phyloP scores from a whole-genome alignment of 2,888 invertebrate genomes.

The Troilus luridus region DNA sequence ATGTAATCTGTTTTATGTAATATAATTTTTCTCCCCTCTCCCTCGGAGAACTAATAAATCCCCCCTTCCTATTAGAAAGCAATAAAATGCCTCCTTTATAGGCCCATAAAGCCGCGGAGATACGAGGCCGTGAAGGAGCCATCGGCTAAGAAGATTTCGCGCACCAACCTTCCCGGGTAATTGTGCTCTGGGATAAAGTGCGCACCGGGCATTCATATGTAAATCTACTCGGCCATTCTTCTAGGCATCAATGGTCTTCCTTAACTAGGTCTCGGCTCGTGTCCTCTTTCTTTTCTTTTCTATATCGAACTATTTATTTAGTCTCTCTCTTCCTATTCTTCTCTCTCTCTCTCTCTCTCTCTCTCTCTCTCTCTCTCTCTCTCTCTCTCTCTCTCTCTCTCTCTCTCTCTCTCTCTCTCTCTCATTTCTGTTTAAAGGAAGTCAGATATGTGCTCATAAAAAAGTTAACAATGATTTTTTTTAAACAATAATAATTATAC shows the following conservation, averaged over 20 bases:
- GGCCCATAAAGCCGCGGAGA: background rate
- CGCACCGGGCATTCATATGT: slow-evolving; percentile 33
- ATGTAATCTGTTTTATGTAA: slow-evolving; percentile 19
- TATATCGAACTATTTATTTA: slow-evolving; percentile 29
- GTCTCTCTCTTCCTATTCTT: background rate
- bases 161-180: slow-evolving; percentile 11
- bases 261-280: slow-evolving; percentile 2
- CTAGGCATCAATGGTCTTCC: slow-evolving; percentile 41
- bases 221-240: slow-evolving; percentile 1
- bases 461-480: too few species aligned
- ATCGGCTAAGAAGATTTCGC: slow-evolving; percentile 36
- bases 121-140: background rate
- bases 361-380: too few species aligned
- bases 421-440: too few species aligned
- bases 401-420: too few species aligned
- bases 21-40: background rate
- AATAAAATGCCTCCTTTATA: slow-evolving; percentile 7
- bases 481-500: too few species aligned
- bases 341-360: background rate
- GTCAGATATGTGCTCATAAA: too few species aligned
- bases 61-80: slow-evolving; percentile 34
- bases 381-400: too few species aligned
- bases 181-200: slow-evolving; percentile 34
- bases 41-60: background rate
- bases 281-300: slow-evolving; percentile 36